Conservation (phyloP, 2,888 invertebrate genomes). For the Drosophila parthenogenetica region DNA sequence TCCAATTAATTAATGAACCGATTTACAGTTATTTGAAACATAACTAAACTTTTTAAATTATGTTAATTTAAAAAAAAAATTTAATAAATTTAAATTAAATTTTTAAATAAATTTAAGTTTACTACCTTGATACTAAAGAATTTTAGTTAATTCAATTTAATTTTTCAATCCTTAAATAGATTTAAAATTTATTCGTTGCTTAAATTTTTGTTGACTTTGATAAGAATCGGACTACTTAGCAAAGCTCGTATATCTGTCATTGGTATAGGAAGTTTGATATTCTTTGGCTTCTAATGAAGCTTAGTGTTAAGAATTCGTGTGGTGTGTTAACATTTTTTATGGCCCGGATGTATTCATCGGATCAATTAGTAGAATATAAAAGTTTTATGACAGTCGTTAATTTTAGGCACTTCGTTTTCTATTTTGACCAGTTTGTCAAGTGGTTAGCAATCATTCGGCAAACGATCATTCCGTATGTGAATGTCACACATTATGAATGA, state of each 20-base stretch:
- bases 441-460: constrained; percentile 11
- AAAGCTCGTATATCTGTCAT: background rate
- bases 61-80: no score
- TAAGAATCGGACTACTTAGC: background rate
- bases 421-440: constrained; percentile 53
- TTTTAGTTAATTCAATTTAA: background rate
- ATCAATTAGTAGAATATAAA: constrained; percentile 68
- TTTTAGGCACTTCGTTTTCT: constrained; percentile 47
- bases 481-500: constrained; percentile 56
- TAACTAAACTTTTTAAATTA: no score
- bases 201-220: background rate
- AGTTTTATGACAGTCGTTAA: constrained; percentile 62
- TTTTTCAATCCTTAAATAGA: background rate
- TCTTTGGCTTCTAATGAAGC: background rate
- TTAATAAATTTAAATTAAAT: no score
- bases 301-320: constrained; percentile 5
- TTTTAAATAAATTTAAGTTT: no score
- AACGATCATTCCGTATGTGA: constrained; percentile 39
- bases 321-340: constrained; percentile 54
- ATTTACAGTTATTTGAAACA: no score
- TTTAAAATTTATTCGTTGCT: background rate
- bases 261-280: background rate
- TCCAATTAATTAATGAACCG: no score
- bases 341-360: constrained; percentile 63
- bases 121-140: no score